phyloP scores from a whole-genome alignment of 2,797 vertebrate species.

The Merluccius polli region DNA sequence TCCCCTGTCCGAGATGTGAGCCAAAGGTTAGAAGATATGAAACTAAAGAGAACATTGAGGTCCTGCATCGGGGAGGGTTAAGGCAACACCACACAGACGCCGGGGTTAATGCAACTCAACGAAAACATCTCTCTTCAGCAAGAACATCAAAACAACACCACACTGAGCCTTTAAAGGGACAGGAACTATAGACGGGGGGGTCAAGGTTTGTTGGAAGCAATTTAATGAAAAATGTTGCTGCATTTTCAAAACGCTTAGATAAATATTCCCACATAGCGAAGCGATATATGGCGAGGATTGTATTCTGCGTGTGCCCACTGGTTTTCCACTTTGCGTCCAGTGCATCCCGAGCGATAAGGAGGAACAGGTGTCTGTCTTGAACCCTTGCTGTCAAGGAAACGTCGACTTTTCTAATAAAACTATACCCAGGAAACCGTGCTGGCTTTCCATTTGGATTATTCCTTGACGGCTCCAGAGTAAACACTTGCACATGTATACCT shows the following conservation, averaged over 20 bases:
- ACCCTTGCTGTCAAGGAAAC: constrained; percentile 41
- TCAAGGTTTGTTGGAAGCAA: constrained; percentile 9
- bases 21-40: constrained; percentile 53
- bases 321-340: constrained; percentile 36
- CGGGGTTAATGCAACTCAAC: constrained; percentile 26
- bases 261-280: constrained; percentile 33
- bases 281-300: constrained; percentile 11
- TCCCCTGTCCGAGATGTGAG: constrained; percentile 35
- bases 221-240: neutral
- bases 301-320: constrained; percentile 30
- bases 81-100: constrained; percentile 39
- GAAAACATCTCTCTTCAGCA: constrained; percentile 28
- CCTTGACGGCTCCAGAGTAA: constrained; percentile 18
- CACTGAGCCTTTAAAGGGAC: constrained; percentile 35
- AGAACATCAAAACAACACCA: constrained; percentile 9
- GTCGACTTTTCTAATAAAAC: constrained; percentile 51
- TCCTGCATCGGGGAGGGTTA: constrained; percentile 48
- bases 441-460: constrained; percentile 52
- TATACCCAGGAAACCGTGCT: constrained; percentile 25
- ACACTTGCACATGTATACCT: constrained; percentile 33
- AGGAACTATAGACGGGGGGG: constrained; percentile 20
- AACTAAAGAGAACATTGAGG: constrained; percentile 56
- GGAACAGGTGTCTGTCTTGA: constrained; percentile 22
- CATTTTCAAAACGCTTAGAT: constrained; percentile 11
- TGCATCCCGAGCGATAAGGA: constrained; percentile 34